Base-by-base conservation (phyloP, 2,888 invertebrate species). In the Epirrhoe tristata region DNA sequence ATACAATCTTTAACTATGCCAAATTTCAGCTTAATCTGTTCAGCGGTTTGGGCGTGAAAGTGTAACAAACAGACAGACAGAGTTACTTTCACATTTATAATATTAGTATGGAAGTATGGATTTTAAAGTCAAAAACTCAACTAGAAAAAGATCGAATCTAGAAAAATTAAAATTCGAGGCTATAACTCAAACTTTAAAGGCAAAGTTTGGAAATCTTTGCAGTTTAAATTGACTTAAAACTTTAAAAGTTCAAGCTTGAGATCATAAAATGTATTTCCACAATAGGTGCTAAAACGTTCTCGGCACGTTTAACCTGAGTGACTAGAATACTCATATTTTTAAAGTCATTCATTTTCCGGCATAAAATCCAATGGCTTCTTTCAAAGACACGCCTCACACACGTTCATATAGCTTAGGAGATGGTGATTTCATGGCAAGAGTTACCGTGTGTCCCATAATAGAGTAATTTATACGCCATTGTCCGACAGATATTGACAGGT, bases 391-490 rank as follows among this genome's bases (percentile, higher is more conserved):
- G 78, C 62, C 69, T 69, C 75, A 76, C 58, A 66, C 75, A 80
- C 77, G 75, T 77, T 69, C 58, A 66, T 69, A 70, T 16, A 24
- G 12, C 17, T 50, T 53, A n/a, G 32, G 46, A 56, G 48, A 69
- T 74, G 73, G 78, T 72, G 72, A 72, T 76, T 73, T 76, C 73
- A 71, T 72, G 62, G 12, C 10, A 36, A 32, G 57, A 54, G 46
- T 55, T 17, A 43, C 52, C 36, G 46, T 57, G 34, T 8, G 71
- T 77, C 77, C 71, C 74, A 75, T 76, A 74, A 79, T 77, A 77
- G 72, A 63, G 77, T 85, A 78, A 85, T 86, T 85, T 87, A 87
- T 86, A 81, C 75, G 77, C 85, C 79, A 88, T 87, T 87, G 88
- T 87, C 79, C 81, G 39, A 43, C 4, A 12, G 8, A 43, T 5